Evolutionary conservation across 2,888 invertebrate species (phyloP), one percentile per base, ranked within the genome.

Genomic region (Oligia latruncula): DNA sequence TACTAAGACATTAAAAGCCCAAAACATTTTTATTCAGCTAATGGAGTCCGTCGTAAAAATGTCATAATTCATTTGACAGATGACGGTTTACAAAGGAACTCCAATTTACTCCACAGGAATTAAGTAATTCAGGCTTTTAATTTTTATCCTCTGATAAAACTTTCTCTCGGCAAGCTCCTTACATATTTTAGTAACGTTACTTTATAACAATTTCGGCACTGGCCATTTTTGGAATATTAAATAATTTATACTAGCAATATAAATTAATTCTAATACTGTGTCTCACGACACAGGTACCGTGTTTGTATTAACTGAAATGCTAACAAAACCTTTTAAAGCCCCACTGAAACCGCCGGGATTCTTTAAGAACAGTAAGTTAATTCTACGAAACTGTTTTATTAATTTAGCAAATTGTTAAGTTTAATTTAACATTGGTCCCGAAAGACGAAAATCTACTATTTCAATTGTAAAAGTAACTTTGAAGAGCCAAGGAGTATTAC

Each of bases 371-470:
- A 89, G 89, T 43, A 66, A 83, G 77, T 92, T 92, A 86, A 90
- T 89, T 87, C 89, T 90, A 88, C 88, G 84, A 91, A 92, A 92
- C 89, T 90, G 90, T 90, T 91, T 93, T 91, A 92, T 93, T 94
- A 93, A 95, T 95, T 94, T 92, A 90, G 92, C 91, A 92, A 95
- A 93, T 95, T 95, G 93, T 93, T 94, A 93, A 94, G 93, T 94
- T 60, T 60, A 11, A 60, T 60, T 91, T 92, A 91, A 90, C 90
- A 89, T 89, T 88, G 88, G 91, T 93, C 92, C 90, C 91, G 83
- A 91, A 92, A 92, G 90, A 86, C 85, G 87, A 82, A 92, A 92
- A 93, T 92, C 91, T 89, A 90, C 90, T 87, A 88, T 91, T 89
- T 89, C 93, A 92, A 93, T 92, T 80, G 29, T 71, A 74, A 68